Percentiles rank a stretch among this genome's conserved stretches.
These are phyloP conservation scores for Lamprologus callipterus DNA, from an alignment of 2,113 vertebrate species.

Conservation along the genomic window DNA sequence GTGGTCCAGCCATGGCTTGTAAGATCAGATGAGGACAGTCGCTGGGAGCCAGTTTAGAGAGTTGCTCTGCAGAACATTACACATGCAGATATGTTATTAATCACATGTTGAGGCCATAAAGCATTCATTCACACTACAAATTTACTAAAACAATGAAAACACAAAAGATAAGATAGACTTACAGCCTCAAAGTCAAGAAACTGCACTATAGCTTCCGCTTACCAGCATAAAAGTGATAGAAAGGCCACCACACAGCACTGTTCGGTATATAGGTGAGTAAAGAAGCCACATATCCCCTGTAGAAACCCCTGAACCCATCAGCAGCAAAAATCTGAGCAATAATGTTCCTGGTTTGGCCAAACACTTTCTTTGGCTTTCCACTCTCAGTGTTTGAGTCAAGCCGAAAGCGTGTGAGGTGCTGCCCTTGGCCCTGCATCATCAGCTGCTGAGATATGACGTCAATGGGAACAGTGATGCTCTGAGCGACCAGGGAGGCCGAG, in stretches of 20 bases:
- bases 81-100: background rate
- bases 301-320: constrained; percentile 89
- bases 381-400: constrained; percentile 38
- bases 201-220: background rate
- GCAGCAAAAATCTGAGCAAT: constrained; percentile 84
- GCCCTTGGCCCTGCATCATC: constrained; percentile 93
- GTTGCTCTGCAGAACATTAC: constrained; percentile 77
- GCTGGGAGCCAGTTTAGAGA: constrained; percentile 83
- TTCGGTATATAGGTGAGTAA: constrained; percentile 97
- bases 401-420: constrained; percentile 84
- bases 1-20: constrained; percentile 87
- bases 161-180: background rate
- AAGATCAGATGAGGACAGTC: constrained; percentile 92
- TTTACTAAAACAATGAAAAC: background rate
- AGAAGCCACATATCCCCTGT: constrained; percentile 93
- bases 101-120: background rate
- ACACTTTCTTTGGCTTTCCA: constrained; percentile 65
- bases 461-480: constrained; percentile 96
- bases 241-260: constrained; percentile 97
- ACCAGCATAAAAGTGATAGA: constrained; percentile 98
- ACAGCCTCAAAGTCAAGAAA: background rate
- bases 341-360: constrained; percentile 89
- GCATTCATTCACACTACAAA: background rate
- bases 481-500: constrained; percentile 89
- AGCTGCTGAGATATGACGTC: constrained; percentile 96